Conservation (phyloP, 2,888 invertebrate genomes). For the Drosophila barbarae region DNA sequence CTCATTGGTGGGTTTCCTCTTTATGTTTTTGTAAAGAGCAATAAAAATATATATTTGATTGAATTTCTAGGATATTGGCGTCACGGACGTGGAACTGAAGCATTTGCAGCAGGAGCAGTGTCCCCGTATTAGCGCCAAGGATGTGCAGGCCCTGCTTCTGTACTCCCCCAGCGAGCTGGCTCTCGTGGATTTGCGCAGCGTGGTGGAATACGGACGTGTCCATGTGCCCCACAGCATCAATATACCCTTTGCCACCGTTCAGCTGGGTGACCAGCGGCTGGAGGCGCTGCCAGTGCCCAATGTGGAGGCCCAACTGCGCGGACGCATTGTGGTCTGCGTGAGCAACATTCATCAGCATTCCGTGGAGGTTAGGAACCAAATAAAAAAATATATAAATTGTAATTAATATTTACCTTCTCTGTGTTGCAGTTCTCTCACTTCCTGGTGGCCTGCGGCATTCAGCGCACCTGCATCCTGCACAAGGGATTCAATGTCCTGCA, state of each 20-base stretch:
- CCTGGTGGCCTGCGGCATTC: slow-evolving; percentile 88
- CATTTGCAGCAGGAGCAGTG: slow-evolving; percentile 87
- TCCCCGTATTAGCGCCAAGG: slow-evolving; percentile 91
- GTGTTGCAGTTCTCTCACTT: slow-evolving; percentile 89
- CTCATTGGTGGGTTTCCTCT: slow-evolving; percentile 76
- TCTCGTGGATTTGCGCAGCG: slow-evolving; percentile 85
- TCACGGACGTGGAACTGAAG: slow-evolving; percentile 83
- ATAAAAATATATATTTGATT: no score
- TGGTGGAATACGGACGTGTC: slow-evolving; percentile 84
- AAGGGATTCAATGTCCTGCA: slow-evolving; percentile 91
- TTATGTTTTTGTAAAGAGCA: no score
- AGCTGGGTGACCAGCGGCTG: slow-evolving; percentile 85
- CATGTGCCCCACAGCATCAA: slow-evolving; percentile 91
- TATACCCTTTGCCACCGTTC: slow-evolving; percentile 91
- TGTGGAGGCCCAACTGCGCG: slow-evolving; percentile 82
- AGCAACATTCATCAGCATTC: slow-evolving; percentile 89
- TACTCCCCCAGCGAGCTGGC: slow-evolving; percentile 82
- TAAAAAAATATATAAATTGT: neutral
- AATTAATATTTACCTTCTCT: slow-evolving; percentile 31
- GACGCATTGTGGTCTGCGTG: slow-evolving; percentile 87
- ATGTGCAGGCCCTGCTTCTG: slow-evolving; percentile 87
- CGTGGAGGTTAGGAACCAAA: slow-evolving; percentile 82
- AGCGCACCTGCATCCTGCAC: slow-evolving; percentile 91
- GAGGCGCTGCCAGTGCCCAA: slow-evolving; percentile 86
- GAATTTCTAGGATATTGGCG: slow-evolving; percentile 82